Evolutionary conservation across 1,140 invertebrate species (phyloP).

Genomic region (Uloborus diversus): DNA sequence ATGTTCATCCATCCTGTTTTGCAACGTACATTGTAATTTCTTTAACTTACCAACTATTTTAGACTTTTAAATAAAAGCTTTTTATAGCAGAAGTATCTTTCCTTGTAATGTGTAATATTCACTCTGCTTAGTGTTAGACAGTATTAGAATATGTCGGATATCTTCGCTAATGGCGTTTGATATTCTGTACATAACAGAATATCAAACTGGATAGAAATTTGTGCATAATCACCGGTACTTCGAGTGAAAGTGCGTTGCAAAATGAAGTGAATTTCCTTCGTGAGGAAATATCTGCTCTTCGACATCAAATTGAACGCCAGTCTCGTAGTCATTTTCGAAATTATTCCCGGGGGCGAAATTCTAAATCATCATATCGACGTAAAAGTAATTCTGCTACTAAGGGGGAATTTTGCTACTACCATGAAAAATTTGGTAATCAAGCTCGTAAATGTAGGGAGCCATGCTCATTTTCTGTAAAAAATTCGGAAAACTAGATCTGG

Average conservation of each 20-base stretch:
- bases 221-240: not conserved
- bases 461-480: constrained; percentile 2
- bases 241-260: not conserved
- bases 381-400: too few relatives aligned
- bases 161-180: too few relatives aligned
- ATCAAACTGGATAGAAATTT: not conserved
- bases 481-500: not conserved
- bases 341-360: not conserved
- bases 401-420: constrained; percentile 21
- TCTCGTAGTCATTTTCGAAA: not conserved
- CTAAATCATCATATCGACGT: not conserved
- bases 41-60: too few relatives aligned
- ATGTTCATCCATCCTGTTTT: too few relatives aligned
- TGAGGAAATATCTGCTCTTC: not conserved
- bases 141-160: too few relatives aligned
- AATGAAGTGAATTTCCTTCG: not conserved
- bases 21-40: too few relatives aligned
- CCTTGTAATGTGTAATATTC: too few relatives aligned
- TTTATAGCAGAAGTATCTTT: too few relatives aligned
- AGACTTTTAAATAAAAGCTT: too few relatives aligned
- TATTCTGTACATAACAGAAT: too few relatives aligned
- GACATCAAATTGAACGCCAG: not conserved
- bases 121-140: too few relatives aligned
- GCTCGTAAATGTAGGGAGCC: constrained; percentile 29
- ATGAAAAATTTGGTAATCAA: constrained; percentile 32